Evolutionary conservation across 30 jellyfish, hydroid and myxozoan genomes (phyloP), one percentile per base, ranked within the genome.

Genomic region (Aurelia sp.): DNA sequence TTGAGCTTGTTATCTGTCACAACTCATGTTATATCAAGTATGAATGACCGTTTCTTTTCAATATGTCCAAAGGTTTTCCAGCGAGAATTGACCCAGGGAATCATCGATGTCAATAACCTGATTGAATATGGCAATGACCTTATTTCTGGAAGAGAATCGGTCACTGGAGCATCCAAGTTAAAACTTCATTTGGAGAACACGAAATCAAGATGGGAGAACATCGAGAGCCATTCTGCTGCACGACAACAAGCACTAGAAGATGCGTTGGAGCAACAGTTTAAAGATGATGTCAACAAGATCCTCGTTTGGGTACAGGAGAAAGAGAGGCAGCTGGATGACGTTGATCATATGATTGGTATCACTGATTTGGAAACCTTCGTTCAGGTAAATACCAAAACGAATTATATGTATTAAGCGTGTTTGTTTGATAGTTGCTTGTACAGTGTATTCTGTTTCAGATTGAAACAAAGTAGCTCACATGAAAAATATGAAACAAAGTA

Each of bases 61-160:
- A 22, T 35, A 17, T 16, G 18, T 3, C 65, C 33, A 3, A 57
- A 92, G 98, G 96, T 93, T 22, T 93, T 87, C 67, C 95, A 86
- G 50, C 62, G 98, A 61, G 98, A 93, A 53, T 79, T 93, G 44
- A 83, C 88, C 31, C 86, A 93, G 22, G 98, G 97, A 15, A 72
- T 92, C 9, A 61, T 62, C 62, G 96, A 93, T 51, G 94, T 93
- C 17, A 84, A 85, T 57, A 86, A 73, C 53, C 85, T 88, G 41
- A 59, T 93, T 11, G 96, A 82, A 18, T 85, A 22, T 68, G 98
- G 98, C 12, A 87, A 76, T 44, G 93, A 79, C 21, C 89, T 93
- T 20, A 63, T 93, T 13, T 48, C 27, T 19, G 93, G 86, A 21
- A 86, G 96, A 33, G 96, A 82, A 64, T 20, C 53, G 17, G 97